Base-by-base conservation (phyloP, 2,113 vertebrate species). In the Emydura subglobosa region DNA sequence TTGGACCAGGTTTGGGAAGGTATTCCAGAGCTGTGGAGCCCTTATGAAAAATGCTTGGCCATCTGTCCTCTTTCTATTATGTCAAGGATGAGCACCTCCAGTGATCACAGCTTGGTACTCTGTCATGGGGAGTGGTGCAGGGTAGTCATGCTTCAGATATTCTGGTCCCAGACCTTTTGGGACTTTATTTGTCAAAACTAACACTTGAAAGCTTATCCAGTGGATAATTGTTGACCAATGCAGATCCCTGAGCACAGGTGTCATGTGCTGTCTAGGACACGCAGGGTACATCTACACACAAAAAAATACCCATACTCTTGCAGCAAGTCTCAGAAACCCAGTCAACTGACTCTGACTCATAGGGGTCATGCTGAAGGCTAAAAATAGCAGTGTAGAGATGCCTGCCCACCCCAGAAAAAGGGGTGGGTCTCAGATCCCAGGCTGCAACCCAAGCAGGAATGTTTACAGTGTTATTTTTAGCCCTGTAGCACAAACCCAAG, bases 111-210 rank as follows among this genome's bases (percentile, higher is more conserved):
- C 49, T 9, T 90, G 39, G 49, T 88, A 19, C 29, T 83, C 3
- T 92, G 79, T 4, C 89, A 86, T 78, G n/a, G 12, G 59, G 49
- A 82, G 65, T n/a, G 24, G 74, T 34, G 61, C 14, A 3, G 31
- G 6, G 61, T 65, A 25, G 72, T 42, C 72, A 21, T 74, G n/a
- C 39, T 74, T 44, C n/a, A 74, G 39, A 74, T 74, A 24, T 34
- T 50, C 21, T 55, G 50, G 29, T 91, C 24, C 44, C 27, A 83
- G 54, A 82, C 85, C 47, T 49, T 68, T 34, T 3, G 39, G 76
- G 29, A 90, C 82, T 95, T 78, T 89, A 2, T 50, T 31, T 61
- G 49, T 87, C 47, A 78, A 92, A 95, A 85, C 57, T 79, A 91
- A 54, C 11, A 22, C 5, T 8, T 44, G 76, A 39, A 82, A 89